Evolutionary conservation across 1,140 invertebrate genomes (phyloP), one percentile per base, ranked within the genome.

Genomic region (Lamellibrachia luymesi): DNA sequence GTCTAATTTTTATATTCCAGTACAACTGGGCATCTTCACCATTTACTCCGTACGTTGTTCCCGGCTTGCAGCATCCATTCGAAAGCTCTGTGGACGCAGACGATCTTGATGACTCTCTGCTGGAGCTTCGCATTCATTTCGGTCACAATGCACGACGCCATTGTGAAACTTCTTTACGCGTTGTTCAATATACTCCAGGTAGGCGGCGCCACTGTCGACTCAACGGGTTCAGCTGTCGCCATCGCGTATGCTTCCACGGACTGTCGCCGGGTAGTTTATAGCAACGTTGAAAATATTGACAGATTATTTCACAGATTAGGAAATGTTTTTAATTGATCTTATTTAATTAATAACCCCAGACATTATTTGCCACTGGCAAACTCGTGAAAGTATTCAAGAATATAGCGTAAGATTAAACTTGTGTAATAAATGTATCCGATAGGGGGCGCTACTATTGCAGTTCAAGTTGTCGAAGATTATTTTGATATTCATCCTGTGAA

Each of bases 21-120:
- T n/a, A n/a, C 27, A 89, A 22, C 17, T 50, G 2, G n/a, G 13
- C 51, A 56, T 50, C 27, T 56, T 38, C 49, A 90, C 52, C 51
- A 52, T n/a, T 91, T 50, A 13, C n/a, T 22, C n/a, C 17, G n/a
- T 25, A 91, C 2, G 50, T 91, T 91, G 49, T 91, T 51, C 27
- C 90, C 90, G 50, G 49, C 80, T 94, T 94, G 13, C 94, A 96
- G 95, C 38, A 96, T 96, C 94, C 95, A 96, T 91, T 95, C 95
- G 93, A 96, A 95, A 93, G 96, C 96, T 13, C 92, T 96, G 51
- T 96, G 96, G 96, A 96, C 96, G 10, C 96, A 96, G 93, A 94
- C 95, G 0, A 95, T 96, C 91, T 94, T 96, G 13, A 93, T 96
- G 25, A 95, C 94, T 38, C 94, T 96, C 0, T 94, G 94, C 50